Evolutionary conservation across 2,797 vertebrate genomes (phyloP), one percentile per base, ranked within the genome.

Genomic region (Rachycentron canadum): DNA sequence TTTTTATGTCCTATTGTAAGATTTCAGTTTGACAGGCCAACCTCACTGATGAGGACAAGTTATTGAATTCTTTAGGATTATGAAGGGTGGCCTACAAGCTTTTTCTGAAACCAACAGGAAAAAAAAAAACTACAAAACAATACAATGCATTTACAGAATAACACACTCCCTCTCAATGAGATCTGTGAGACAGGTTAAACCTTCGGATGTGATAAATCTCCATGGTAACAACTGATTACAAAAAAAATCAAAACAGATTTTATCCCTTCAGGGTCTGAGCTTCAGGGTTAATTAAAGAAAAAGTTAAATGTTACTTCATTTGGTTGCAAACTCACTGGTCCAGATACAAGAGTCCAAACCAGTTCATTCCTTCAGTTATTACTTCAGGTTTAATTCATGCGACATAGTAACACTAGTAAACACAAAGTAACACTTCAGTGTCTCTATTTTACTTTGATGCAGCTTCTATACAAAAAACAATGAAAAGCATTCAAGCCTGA

Each of bases 11-110:
- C 23, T 14, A 13, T 60, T 26, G 28, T 25, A 10, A 60, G 32
- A 49, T 53, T 68, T 62, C 68, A 36, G 8, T 73, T 70, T 36
- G 50, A 52, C 41, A 26, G 26, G 50, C 8, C 17, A 11, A 28
- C 3, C 17, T 69, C 7, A 47, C 14, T n/a, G 38, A 57, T 61
- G 16, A n/a, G n/a, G 45, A 47, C 45, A 11, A 40, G 12, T 40
- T 40, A 13, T 40, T 43, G 41, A 17, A 43, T 43, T 43, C 16
- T 43, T 17, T 14, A 43, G 41, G 10, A 40, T 40, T 40, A 11
- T 10, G 0, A 28, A 17, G 45, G 41, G 50, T 32, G 30, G 25
- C 49, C 1, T 21, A 5, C 2, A 25, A 21, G n/a, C 21, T 0
- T 13, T 55, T 13, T 47, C 12, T 47, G 17, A 41, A 40, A 60